Conservation (phyloP, 2,888 invertebrate species). For the Drosophila tanythrix region DNA sequence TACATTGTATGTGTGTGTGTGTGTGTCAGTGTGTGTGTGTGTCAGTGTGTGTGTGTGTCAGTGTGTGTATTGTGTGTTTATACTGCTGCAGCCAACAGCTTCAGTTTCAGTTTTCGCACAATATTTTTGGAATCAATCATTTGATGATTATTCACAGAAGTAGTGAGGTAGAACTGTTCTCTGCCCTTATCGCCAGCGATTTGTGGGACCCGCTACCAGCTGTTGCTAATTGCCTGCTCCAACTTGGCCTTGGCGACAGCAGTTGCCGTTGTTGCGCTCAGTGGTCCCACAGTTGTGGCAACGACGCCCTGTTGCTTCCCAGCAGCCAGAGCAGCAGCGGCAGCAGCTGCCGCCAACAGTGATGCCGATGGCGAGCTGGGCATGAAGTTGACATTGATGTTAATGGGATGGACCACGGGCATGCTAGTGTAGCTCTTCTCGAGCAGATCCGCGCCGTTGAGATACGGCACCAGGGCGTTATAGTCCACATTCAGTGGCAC, state of each 20-base stretch:
- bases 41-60: conserved; percentile 3
- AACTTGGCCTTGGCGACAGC: conserved; percentile 81
- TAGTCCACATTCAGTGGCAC: conserved; percentile 93
- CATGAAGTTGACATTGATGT: conserved; percentile 93
- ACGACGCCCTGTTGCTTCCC: conserved; percentile 68
- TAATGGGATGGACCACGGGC: conserved; percentile 92
- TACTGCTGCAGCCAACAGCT: conserved; percentile 27
- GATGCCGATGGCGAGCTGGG: conserved; percentile 75
- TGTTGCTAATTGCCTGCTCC: conserved; percentile 83
- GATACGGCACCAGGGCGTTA: conserved; percentile 89
- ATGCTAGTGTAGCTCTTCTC: conserved; percentile 86
- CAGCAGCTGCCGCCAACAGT: conserved; percentile 77
- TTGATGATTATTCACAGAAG: conserved; percentile 82
- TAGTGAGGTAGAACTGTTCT: conserved; percentile 83
- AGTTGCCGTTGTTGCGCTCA: conserved; percentile 49
- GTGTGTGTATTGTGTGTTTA: conserved; percentile 25
- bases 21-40: conserved; percentile 12
- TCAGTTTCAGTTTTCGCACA: conserved; percentile 32
- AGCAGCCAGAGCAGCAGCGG: conserved; percentile 77
- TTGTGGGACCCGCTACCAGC: conserved; percentile 74
- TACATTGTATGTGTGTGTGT: conserved; percentile 6
- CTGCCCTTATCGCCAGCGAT: conserved; percentile 22
- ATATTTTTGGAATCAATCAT: conserved; percentile 70
- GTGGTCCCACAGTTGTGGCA: conserved; percentile 42
- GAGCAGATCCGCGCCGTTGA: conserved; percentile 87